Base-by-base conservation (phyloP, 2,888 invertebrate genomes). In the Salpingus planirostris region DNA sequence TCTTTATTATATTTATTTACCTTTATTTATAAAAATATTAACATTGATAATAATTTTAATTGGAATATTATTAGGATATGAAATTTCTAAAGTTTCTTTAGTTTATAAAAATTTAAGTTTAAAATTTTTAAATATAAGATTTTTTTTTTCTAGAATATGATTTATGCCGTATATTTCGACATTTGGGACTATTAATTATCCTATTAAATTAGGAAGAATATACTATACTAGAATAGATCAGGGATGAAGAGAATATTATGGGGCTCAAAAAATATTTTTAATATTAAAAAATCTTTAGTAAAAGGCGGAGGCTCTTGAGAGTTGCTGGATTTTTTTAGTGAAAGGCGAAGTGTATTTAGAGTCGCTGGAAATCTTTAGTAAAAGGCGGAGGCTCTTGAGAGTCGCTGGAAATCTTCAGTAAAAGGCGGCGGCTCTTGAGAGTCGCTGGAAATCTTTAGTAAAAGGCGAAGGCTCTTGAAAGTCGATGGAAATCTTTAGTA, bases 1-100 rank as follows among this genome's bases (percentile, higher is more conserved):
- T 36, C 68, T 70, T 47, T 59, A 60, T 60, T 65, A 70, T 55
- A 67, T 74, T 69, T 68, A 67, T 69, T 65, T 74, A 49, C 59
- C 69, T 42, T 50, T 61, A 40, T 57, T 55, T 62, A 54, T 74
- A 57, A 74, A 74, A 54, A 54, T 70, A 47, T 64, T 74, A 56
- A 66, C 70, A 25, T 65, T 73, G 62, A 61, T 69, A 60, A 60
- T 71, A 1, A 68, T 61, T 57, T 38, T 71, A 34, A 1, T 65
- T 3, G 71, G 72, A 0, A 50, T 54, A 1, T 31, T 65, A 1
- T 23, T 68, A 38, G 70, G 71, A 0, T 66, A 57, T 60, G 48
- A 67, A 40, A 41, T 71, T 54, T 67, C 67, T 48, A 64, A 61
- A 51, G 64, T 68, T 51, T 59, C 50, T 34, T 65, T 63, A 42